Conservation (phyloP, 92 coral and sea anemone genomes). For the Porites rus region DNA sequence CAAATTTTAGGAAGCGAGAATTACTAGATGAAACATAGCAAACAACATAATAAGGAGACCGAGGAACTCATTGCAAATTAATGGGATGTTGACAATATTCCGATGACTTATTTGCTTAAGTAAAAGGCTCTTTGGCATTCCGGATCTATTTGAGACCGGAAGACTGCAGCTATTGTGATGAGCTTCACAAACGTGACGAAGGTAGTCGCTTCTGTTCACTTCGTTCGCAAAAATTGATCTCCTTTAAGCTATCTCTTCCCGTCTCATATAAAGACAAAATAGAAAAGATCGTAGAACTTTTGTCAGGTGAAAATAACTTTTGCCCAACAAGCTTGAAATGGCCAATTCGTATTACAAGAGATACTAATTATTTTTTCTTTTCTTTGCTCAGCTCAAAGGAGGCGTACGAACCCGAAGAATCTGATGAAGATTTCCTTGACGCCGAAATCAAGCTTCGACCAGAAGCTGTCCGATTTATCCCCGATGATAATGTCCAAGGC, state of each 20-base stretch:
- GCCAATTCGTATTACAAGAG: too few relatives aligned
- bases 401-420: constrained; percentile 66
- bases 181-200: neutral
- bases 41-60: neutral
- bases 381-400: constrained; percentile 56
- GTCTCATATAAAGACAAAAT: too few relatives aligned
- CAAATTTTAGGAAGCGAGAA: neutral
- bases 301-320: too few relatives aligned
- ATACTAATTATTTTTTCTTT: neutral
- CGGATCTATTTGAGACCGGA: neutral
- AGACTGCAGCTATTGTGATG: neutral
- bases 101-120: constrained; percentile 9
- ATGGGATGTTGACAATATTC: neutral
- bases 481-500: constrained; percentile 66
- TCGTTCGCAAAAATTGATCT: too few relatives aligned
- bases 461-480: constrained; percentile 86
- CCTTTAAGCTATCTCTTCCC: too few relatives aligned
- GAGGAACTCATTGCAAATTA: constrained; percentile 2
- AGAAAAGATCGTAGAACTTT: too few relatives aligned
- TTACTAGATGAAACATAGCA: neutral
- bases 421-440: constrained; percentile 85
- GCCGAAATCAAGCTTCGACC: constrained; percentile 88
- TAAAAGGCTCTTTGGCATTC: neutral
- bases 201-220: too few relatives aligned
- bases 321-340: too few relatives aligned